Conservation (phyloP, 2,113 vertebrate species). For the Ptilorrhoa leucosticta region DNA sequence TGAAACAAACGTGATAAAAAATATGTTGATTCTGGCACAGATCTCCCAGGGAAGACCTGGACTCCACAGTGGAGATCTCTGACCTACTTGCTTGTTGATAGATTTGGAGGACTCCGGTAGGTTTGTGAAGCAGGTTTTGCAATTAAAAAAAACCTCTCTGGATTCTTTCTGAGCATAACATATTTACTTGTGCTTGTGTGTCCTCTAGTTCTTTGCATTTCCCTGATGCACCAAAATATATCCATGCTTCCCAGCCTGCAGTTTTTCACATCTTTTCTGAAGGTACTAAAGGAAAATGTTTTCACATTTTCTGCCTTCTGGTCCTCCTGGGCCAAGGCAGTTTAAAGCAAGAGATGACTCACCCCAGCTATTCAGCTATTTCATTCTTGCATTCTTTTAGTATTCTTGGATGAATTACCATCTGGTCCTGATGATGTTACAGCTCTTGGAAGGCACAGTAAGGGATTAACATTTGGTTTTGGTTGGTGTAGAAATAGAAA, state of each 20-base stretch:
- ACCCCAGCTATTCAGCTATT: neutral
- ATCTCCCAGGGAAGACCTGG: neutral
- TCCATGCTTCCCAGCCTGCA: neutral
- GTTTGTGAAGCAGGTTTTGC: neutral
- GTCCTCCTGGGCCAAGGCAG: neutral
- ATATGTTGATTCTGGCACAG: neutral
- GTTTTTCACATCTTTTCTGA: neutral
- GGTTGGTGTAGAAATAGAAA: neutral
- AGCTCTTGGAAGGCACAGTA: neutral
- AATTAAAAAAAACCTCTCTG: neutral
- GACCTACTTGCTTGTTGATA: neutral
- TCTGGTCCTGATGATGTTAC: neutral
- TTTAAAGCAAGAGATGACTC: neutral
- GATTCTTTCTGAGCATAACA: neutral
- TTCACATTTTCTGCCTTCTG: neutral
- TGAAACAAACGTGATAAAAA: neutral
- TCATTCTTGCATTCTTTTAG: neutral
- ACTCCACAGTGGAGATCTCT: neutral
- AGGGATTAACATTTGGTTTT: neutral
- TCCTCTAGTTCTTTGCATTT: neutral
- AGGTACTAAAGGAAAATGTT: neutral
- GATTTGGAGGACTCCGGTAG: neutral
- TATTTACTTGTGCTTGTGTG: neutral
- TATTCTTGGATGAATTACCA: neutral
- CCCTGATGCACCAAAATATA: neutral